phyloP scores from a whole-genome alignment of 1,140 invertebrate genomes.

The Macrosteles quadrilineatus region DNA sequence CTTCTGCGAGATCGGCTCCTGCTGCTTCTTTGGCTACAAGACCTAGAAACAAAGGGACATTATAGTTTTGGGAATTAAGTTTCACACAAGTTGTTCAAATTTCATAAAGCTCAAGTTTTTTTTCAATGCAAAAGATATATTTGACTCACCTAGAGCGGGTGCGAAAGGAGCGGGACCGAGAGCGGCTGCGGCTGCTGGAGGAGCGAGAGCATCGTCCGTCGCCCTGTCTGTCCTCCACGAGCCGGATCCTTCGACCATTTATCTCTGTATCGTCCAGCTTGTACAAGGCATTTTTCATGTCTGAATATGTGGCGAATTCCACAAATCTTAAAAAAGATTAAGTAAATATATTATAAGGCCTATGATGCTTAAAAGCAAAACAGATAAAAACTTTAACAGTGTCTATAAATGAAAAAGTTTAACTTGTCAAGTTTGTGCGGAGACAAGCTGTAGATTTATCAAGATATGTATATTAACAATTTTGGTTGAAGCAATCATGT shows the following conservation, averaged over 20 bases:
- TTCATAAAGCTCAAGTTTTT: not conserved
- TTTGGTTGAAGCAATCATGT: too few species aligned
- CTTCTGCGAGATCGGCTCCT: slow-evolving; percentile 28
- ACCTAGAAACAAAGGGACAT: not conserved
- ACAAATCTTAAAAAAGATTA: slow-evolving; percentile 85
- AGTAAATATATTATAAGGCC: too few species aligned
- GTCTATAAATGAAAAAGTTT: too few species aligned
- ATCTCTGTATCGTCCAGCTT: slow-evolving; percentile 96
- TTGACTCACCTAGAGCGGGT: slow-evolving; percentile 50
- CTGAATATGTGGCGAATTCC: slow-evolving; percentile 88
- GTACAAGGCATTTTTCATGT: slow-evolving; percentile 95
- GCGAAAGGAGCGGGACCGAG: slow-evolving; percentile 48
- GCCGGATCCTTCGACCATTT: slow-evolving; percentile 87
- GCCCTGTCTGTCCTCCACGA: slow-evolving; percentile 83
- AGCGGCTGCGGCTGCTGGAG: slow-evolving; percentile 47
- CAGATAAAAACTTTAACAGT: too few species aligned
- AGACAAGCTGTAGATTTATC: too few species aligned
- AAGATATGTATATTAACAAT: too few species aligned
- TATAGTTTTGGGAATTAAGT: not conserved
- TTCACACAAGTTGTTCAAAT: not conserved
- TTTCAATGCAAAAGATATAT: not conserved
- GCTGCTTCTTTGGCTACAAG: slow-evolving; percentile 38
- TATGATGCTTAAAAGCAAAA: too few species aligned
- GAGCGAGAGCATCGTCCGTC: slow-evolving; percentile 67
- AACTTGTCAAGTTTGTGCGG: too few species aligned